phyloP scores from a whole-genome alignment of 2,797 vertebrate species.

The Trichosurus vulpecula region DNA sequence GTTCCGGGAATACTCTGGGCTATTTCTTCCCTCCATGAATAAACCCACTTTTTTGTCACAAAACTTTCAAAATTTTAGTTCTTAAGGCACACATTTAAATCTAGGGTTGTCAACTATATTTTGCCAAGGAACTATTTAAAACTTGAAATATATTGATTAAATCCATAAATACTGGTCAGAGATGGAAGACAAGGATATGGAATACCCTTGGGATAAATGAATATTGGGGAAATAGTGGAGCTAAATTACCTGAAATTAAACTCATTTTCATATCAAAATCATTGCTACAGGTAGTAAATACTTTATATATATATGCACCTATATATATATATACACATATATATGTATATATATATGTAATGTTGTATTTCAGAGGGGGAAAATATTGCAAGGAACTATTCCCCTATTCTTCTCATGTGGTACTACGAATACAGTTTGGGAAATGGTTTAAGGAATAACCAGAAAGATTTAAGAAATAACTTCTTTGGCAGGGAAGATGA shows the following conservation, averaged over 20 bases:
- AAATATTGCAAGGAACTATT: not conserved
- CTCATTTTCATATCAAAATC: not conserved
- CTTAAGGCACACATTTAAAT: conserved; percentile 25
- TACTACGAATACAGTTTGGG: not conserved
- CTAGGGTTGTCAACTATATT: not conserved
- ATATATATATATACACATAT: no score
- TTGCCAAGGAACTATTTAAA: not conserved
- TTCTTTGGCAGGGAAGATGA: conserved; percentile 51
- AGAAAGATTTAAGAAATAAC: conserved; percentile 25
- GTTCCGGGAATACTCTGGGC: not conserved
- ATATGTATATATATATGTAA: not conserved
- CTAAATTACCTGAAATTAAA: not conserved
- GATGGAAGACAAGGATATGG: not conserved
- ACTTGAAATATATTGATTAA: not conserved
- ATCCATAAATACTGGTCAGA: not conserved
- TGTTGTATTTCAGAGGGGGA: not conserved
- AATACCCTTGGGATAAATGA: not conserved
- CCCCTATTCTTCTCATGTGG: not conserved
- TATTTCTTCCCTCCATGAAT: not conserved
- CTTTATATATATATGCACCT: not conserved
- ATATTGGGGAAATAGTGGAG: not conserved
- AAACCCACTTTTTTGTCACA: not conserved
- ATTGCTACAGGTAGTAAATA: not conserved
- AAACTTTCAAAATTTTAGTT: conserved; percentile 28
- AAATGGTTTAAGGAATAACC: not conserved